Percentiles rank a stretch among this genome's conserved stretches.
phyloP scores from a whole-genome alignment of 2,113 vertebrate genomes.

The Myrmecobius fasciatus region DNA sequence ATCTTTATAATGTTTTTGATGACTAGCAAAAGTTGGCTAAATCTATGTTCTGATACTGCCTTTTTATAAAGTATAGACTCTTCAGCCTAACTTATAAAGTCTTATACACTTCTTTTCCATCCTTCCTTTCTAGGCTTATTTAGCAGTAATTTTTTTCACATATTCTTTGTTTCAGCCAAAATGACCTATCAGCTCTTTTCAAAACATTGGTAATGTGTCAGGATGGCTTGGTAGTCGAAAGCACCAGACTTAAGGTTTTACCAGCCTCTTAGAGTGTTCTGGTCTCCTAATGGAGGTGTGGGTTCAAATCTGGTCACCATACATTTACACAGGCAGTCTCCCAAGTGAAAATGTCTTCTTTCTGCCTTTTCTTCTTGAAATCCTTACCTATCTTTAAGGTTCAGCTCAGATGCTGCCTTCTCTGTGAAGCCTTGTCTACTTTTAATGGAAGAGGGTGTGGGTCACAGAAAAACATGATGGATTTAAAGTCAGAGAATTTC shows the following conservation, averaged over 20 bases:
- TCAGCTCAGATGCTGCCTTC: neutral
- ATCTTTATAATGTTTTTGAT: conserved; percentile 45
- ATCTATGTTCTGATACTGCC: neutral
- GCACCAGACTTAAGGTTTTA: too few relatives aligned
- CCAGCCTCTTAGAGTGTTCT: too few relatives aligned
- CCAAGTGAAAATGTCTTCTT: neutral
- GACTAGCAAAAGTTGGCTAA: conserved; percentile 7
- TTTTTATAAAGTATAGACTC: neutral
- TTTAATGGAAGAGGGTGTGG: neutral
- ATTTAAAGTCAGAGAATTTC: neutral
- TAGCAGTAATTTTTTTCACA: neutral
- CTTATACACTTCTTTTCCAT: neutral
- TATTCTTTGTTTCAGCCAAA: neutral
- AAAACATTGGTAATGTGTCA: neutral
- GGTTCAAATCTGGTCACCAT: neutral
- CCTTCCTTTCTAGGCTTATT: neutral
- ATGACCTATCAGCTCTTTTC: neutral
- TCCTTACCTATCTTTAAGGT: neutral
- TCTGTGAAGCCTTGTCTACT: neutral
- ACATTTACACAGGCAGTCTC: neutral
- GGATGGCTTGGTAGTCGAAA: too few relatives aligned
- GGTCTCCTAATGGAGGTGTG: too few relatives aligned
- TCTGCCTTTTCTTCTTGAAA: neutral
- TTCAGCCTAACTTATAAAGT: neutral
- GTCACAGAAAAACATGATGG: neutral